Evolutionary conservation across 2,888 invertebrate genomes (phyloP).

Genomic region (Cheilosia urbana): DNA sequence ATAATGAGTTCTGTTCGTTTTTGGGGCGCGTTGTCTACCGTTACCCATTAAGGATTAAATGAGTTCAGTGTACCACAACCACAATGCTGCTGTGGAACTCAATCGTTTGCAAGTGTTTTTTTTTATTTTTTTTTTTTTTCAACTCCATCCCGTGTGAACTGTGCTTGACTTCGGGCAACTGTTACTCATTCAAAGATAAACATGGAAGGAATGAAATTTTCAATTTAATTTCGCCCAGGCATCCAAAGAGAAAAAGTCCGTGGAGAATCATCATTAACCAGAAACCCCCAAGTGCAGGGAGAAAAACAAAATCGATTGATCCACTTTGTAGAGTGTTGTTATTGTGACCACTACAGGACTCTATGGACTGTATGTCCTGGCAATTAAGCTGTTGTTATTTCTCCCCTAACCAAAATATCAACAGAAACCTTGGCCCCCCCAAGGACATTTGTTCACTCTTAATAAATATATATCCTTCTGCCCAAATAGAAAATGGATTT

Average conservation of each 20-base stretch:
- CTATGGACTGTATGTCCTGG: constrained; percentile 57
- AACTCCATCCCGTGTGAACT: constrained; percentile 30
- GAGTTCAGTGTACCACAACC: constrained; percentile 56
- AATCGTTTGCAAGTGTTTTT: constrained; percentile 10
- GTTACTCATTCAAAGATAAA: constrained; percentile 64
- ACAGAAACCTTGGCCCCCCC: constrained; percentile 48
- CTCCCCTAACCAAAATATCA: constrained; percentile 58
- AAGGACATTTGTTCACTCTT: constrained; percentile 45
- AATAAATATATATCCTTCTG: constrained; percentile 42
- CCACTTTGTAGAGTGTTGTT: not conserved
- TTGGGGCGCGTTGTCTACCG: constrained; percentile 9
- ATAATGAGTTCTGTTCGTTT: constrained; percentile 24
- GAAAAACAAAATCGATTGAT: constrained; percentile 41
- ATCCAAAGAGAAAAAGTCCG: constrained; percentile 6
- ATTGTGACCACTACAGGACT: constrained; percentile 27
- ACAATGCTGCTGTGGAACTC: constrained; percentile 28
- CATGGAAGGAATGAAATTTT: constrained; percentile 49
- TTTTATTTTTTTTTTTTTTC: not conserved
- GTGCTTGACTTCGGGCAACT: constrained; percentile 44
- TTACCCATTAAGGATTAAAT: constrained; percentile 57
- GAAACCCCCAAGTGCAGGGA: constrained; percentile 32
- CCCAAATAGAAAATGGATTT: constrained; percentile 33
- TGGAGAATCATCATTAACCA: constrained; percentile 55
- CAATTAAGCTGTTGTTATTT: constrained; percentile 64
- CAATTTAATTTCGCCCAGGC: constrained; percentile 43